Conservation (phyloP, 2,797 vertebrate species). For the Aphelocoma californica region DNA sequence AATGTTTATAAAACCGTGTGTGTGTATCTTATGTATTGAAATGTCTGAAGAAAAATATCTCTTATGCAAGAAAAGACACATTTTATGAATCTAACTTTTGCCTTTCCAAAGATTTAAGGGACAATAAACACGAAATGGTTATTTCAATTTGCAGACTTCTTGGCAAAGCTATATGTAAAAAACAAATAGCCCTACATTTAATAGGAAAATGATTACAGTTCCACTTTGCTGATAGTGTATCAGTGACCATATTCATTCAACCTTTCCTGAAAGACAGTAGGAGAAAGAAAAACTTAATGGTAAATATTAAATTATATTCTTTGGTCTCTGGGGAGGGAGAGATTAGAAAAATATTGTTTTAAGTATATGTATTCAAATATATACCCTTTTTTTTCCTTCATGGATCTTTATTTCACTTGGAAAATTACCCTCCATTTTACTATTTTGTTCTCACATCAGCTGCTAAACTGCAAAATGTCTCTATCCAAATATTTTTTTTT, state of each 20-base stretch:
- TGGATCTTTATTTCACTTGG: background rate
- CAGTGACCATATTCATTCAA: background rate
- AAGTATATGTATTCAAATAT: background rate
- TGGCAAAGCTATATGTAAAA: background rate
- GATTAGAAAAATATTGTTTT: background rate
- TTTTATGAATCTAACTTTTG: background rate
- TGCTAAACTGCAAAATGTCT: conserved; percentile 47
- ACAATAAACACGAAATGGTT: background rate
- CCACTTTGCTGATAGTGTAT: background rate
- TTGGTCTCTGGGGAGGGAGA: background rate
- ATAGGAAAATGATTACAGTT: background rate
- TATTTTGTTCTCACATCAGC: conserved; percentile 25
- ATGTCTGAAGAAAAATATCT: background rate
- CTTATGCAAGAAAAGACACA: background rate
- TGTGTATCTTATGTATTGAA: background rate
- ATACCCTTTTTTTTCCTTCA: background rate
- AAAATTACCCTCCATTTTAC: conserved; percentile 44
- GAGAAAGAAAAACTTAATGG: background rate
- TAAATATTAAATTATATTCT: background rate
- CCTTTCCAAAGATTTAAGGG: background rate
- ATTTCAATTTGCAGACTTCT: background rate
- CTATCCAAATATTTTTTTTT: conserved; percentile 10
- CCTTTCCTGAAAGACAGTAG: background rate
- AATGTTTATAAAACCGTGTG: background rate
- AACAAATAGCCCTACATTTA: background rate